These are phyloP conservation scores for Sclerodermus sp. DNA, from an alignment of 2,888 invertebrate species.

Conservation along the genomic window DNA sequence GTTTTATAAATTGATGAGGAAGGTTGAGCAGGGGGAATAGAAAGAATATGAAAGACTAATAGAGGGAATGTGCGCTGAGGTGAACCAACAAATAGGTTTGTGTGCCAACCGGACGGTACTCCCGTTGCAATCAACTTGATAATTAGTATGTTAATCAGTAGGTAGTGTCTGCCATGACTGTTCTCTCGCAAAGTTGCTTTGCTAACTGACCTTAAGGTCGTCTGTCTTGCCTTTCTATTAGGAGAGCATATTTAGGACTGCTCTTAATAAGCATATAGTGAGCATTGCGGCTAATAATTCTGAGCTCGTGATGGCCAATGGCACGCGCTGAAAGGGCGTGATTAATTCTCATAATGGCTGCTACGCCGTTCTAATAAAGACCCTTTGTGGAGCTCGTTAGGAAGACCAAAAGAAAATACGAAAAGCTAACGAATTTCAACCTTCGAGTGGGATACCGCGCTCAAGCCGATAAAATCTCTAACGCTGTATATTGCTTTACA, in stretches of 20 bases:
- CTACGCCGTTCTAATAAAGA: slow-evolving; percentile 12
- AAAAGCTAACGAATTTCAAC: neutral
- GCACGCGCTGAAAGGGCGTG: slow-evolving; percentile 28
- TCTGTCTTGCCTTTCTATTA: slow-evolving; percentile 5
- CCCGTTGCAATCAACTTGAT: slow-evolving; percentile 28
- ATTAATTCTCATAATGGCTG: slow-evolving; percentile 37
- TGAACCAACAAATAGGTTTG: too few relatives aligned
- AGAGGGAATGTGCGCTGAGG: too few relatives aligned
- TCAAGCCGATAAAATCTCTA: too few relatives aligned
- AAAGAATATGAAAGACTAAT: neutral
- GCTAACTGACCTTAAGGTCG: slow-evolving; percentile 17
- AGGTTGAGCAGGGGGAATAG: too few relatives aligned
- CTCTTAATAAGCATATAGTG: slow-evolving; percentile 17
- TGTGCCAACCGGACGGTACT: slow-evolving; percentile 3
- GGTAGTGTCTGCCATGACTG: slow-evolving; percentile 5
- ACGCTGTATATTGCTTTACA: too few relatives aligned
- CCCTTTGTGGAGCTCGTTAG: slow-evolving; percentile 2
- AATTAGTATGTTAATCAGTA: slow-evolving; percentile 39
- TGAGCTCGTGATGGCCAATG: slow-evolving; percentile 23
- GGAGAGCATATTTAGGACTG: slow-evolving; percentile 26
- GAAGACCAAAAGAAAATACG: slow-evolving; percentile 3
- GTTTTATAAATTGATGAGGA: too few relatives aligned
- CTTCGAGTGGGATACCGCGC: too few relatives aligned
- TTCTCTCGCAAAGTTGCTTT: slow-evolving; percentile 19
- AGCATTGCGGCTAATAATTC: slow-evolving; percentile 18